Conservation (phyloP, 2,888 invertebrate genomes). For the Ypsolopha scabrella region DNA sequence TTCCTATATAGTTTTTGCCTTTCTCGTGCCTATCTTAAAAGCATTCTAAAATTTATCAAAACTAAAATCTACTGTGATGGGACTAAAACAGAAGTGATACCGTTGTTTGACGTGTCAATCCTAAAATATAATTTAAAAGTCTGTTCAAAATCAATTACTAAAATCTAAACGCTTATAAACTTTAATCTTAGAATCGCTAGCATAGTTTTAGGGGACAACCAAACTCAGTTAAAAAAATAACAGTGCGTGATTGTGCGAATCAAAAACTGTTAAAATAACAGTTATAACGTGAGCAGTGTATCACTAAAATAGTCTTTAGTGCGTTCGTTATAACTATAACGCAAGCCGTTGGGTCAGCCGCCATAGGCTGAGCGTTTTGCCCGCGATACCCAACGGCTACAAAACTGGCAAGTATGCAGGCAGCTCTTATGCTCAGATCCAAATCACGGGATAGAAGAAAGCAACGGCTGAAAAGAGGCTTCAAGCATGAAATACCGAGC, state of each 20-base stretch:
- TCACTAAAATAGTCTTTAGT: neutral
- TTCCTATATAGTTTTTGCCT: conserved; percentile 43
- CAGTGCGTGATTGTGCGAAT: conserved; percentile 10
- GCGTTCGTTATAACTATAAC: neutral
- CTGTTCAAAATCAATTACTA: conserved; percentile 11
- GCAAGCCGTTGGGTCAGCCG: conserved; percentile 13
- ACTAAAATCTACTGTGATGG: conserved; percentile 52
- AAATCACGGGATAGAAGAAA: conserved; percentile 89
- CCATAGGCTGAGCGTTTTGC: conserved; percentile 29
- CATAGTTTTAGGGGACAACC: conserved; percentile 11
- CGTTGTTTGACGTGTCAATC: conserved; percentile 41
- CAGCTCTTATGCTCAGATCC: conserved; percentile 92
- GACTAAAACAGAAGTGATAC: conserved; percentile 42
- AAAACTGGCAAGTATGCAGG: conserved; percentile 86
- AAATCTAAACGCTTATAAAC: conserved; percentile 7
- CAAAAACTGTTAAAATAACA: neutral
- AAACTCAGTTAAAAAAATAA: conserved; percentile 13
- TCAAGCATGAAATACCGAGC: conserved; percentile 84
- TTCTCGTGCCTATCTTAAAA: conserved; percentile 61
- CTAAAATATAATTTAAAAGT: conserved; percentile 12
- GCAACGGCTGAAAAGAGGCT: conserved; percentile 79
- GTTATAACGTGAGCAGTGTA: neutral
- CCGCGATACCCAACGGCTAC: conserved; percentile 39
- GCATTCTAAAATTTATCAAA: conserved; percentile 25
- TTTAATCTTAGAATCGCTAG: conserved; percentile 13